These are phyloP conservation scores for Zoanthus solanderi DNA, from an alignment of 92 coral and sea anemone species.

Conservation along the genomic window DNA sequence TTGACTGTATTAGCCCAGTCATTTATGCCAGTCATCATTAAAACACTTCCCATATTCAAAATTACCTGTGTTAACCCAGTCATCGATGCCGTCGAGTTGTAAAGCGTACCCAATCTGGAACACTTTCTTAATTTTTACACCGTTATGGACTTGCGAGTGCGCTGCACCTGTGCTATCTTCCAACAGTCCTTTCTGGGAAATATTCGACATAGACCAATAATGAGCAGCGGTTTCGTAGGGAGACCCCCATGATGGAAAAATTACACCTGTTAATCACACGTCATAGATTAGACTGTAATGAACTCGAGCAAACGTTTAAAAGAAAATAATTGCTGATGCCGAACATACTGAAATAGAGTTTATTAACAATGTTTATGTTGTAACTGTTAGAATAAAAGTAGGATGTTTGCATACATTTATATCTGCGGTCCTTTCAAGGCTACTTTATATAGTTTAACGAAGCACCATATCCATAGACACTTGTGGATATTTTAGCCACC, in stretches of 20 bases:
- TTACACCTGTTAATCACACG: conserved; percentile 38
- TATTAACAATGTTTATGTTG: no score
- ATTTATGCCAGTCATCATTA: conserved; percentile 61
- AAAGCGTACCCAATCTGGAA: conserved; percentile 85
- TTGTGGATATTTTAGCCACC: no score
- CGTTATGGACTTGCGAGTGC: conserved; percentile 78
- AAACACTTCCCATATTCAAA: no score
- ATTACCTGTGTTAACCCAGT: conserved; percentile 88
- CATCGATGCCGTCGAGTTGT: conserved; percentile 86
- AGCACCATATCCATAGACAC: no score
- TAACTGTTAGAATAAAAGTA: no score
- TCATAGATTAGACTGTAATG: no score
- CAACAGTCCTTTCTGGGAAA: conserved; percentile 64
- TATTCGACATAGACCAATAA: conserved; percentile 94
- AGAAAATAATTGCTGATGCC: no score
- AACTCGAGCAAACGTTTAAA: no score
- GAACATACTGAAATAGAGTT: no score
- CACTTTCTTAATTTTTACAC: conserved; percentile 73
- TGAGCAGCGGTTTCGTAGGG: conserved; percentile 96
- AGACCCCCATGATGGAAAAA: conserved; percentile 80
- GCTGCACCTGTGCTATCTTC: conserved; percentile 84
- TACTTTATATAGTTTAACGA: no score
- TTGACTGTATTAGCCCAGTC: conserved; percentile 90
- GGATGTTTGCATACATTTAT: no score
- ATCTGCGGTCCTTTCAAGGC: no score